Base-by-base conservation (phyloP, 2,797 vertebrate genomes). In the Acridotheres tristis region DNA sequence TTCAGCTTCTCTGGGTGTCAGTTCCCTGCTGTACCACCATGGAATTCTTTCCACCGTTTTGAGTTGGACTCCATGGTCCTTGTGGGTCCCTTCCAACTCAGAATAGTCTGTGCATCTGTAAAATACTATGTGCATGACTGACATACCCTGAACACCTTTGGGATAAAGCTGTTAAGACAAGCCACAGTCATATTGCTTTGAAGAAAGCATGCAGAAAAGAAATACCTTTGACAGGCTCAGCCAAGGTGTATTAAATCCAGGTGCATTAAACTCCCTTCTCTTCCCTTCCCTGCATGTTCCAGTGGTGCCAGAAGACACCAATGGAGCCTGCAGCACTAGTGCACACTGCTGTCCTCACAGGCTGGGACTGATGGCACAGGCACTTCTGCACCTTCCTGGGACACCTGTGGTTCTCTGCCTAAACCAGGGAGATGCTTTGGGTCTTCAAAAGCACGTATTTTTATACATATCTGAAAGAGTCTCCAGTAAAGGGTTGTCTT, bases 391-490 rank as follows among this genome's bases (percentile, higher is more conserved):
- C 67, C 40, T 51, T 69, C 67, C 68, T 45, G 43, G 3, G 9
- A 58, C 17, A 9, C 16, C 2, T 13, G 16, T 32, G 16, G 5
- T 2, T 21, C 61, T 32, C 68, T 38, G 18, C 36, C 55, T 36
- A n/a, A 54, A 30, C 12, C 29, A 48, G 13, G 3, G 12, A 47
- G 34, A 22, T n/a, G 75, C 9, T 42, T 32, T 17, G 16, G 7
- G 32, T 15, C 22, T 27, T 29, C 18, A 45, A 53, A 68, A 38
- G 5, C 4, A 26, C 2, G 0, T 12, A 7, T 16, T 36, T 54
- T 36, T 38, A n/a, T 12, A 48, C 2, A 30, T 4, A 27, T 4
- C 8, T 80, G 36, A 30, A 72, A 61, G 32, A 79, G 48, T 74
- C 23, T 62, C 50, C 57, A 38, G 30, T 4, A 55, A n/a, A 63